A percentile compares a stretch with the other conserved stretches of the same genome.
phyloP scores from a whole-genome alignment of 92 coral and sea anemone species.

The Meandrina meandrites region DNA sequence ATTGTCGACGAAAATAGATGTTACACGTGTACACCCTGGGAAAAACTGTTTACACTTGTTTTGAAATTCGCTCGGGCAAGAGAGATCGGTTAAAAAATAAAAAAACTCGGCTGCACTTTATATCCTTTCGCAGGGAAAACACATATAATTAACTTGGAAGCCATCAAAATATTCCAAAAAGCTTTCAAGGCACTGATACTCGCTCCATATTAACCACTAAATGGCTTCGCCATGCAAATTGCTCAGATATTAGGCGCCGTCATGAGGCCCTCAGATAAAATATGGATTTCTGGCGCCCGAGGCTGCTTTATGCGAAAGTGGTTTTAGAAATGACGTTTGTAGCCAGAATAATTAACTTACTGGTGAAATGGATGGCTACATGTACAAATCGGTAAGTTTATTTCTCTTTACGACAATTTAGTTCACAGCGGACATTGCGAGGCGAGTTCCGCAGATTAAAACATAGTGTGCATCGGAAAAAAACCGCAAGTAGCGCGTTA shows the following conservation, averaged over 20 bases:
- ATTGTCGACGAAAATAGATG: neutral
- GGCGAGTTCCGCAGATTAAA: neutral
- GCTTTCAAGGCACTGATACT: neutral
- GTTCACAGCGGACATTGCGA: too few relatives aligned
- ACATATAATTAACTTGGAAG: neutral
- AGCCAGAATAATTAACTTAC: neutral
- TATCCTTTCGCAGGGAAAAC: neutral
- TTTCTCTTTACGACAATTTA: neutral
- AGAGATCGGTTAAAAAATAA: neutral
- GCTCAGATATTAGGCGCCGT: neutral
- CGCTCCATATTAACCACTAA: neutral
- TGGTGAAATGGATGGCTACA: neutral
- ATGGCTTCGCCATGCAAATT: neutral
- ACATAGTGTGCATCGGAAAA: neutral
- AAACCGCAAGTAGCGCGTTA: neutral
- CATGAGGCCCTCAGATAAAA: neutral
- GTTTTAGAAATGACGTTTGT: neutral
- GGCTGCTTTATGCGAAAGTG: neutral
- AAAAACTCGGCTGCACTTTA: neutral
- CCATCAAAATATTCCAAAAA: neutral
- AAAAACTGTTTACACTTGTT: neutral
- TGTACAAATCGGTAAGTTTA: neutral
- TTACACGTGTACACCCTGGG: neutral
- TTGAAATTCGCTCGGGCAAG: neutral
- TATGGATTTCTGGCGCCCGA: neutral